These are phyloP conservation scores for Boloria selene DNA, from an alignment of 2,888 invertebrate genomes.

Conservation along the genomic window DNA sequence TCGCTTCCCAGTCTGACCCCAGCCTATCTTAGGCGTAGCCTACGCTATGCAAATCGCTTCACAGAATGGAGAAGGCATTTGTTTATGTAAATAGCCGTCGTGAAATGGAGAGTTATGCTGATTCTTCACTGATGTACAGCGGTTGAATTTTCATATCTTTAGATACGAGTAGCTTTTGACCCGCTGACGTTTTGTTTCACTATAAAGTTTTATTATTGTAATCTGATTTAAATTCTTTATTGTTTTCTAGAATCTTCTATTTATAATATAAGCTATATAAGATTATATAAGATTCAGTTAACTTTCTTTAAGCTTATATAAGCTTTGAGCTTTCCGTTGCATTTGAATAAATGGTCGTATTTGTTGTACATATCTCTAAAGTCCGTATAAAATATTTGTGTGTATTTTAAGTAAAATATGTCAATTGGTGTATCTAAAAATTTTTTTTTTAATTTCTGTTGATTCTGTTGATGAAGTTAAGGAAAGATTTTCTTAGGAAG, in stretches of 20 bases:
- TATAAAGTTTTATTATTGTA: constrained; percentile 36
- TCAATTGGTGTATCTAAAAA: no score
- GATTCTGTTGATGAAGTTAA: no score
- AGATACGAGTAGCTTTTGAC: constrained; percentile 43
- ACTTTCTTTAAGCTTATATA: background rate
- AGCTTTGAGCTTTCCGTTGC: no score
- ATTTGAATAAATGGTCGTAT: no score
- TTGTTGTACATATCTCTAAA: no score
- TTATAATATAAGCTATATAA: constrained; percentile 8
- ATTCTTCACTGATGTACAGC: constrained; percentile 48
- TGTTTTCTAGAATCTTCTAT: constrained; percentile 1
- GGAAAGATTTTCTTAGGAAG: no score
- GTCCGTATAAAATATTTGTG: no score
- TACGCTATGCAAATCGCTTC: constrained; percentile 45
- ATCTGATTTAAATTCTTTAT: constrained; percentile 19
- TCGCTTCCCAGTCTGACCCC: constrained; percentile 25
- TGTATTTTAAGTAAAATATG: no score
- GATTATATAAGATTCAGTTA: background rate
- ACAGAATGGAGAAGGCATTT: constrained; percentile 54
- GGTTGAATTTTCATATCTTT: constrained; percentile 48
- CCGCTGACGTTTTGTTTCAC: constrained; percentile 35
- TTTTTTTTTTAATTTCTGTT: no score
- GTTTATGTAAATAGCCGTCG: constrained; percentile 48
- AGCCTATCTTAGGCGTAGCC: constrained; percentile 41
- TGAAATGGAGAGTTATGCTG: constrained; percentile 55